phyloP scores from a whole-genome alignment of 2,888 invertebrate species.

The Nowickia ferox region DNA sequence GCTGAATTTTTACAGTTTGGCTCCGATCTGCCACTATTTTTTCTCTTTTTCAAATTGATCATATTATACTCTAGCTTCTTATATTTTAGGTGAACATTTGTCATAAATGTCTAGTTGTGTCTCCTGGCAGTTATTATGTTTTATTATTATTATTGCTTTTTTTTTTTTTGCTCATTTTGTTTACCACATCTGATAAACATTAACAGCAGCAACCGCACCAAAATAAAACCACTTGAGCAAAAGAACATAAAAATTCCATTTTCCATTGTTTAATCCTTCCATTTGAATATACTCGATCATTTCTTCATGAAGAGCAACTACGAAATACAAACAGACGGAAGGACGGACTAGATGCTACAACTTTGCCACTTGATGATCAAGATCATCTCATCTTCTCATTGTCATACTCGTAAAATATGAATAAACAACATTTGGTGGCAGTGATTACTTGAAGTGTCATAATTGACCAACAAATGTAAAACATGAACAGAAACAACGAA shows the following conservation, averaged over 20 bases:
- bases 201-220: constrained; percentile 46
- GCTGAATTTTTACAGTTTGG: too few relatives aligned
- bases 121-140: constrained; percentile 71
- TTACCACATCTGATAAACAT: constrained; percentile 62
- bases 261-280: constrained; percentile 77
- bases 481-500: constrained; percentile 54
- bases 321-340: constrained; percentile 54
- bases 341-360: constrained; percentile 63
- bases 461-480: constrained; percentile 78
- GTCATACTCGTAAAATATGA: constrained; percentile 69
- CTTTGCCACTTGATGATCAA: constrained; percentile 69
- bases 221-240: constrained; percentile 42
- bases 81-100: constrained; percentile 40
- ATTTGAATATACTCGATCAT: constrained; percentile 28
- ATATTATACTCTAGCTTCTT: constrained; percentile 10
- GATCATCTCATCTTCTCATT: constrained; percentile 61
- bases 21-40: too few relatives aligned
- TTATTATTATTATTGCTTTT: constrained; percentile 22
- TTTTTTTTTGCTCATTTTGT: constrained; percentile 41
- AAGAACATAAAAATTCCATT: constrained; percentile 81
- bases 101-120: constrained; percentile 72
- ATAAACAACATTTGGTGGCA: constrained; percentile 73
- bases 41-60: not conserved
- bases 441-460: constrained; percentile 82
- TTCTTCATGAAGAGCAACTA: constrained; percentile 15